Percentiles rank a stretch among this genome's conserved stretches.
These are phyloP conservation scores for Palaemon carinicauda DNA, from an alignment of 1,140 invertebrate species.

Conservation along the genomic window DNA sequence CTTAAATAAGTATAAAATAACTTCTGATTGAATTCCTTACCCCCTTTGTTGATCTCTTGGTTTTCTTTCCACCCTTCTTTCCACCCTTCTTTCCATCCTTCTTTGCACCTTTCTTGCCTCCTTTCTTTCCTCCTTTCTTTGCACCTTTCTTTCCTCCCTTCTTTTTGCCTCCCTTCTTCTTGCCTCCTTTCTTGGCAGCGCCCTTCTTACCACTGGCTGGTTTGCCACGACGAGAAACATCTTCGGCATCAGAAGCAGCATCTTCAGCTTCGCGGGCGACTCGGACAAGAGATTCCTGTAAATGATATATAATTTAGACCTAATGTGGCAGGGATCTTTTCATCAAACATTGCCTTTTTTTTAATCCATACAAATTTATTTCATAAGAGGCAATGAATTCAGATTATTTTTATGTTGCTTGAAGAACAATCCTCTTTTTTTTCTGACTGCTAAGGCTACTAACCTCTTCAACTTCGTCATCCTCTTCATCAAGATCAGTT, in stretches of 20 bases:
- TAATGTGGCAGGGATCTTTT: too few relatives aligned
- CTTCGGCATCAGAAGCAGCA: not conserved
- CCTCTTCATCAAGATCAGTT: not conserved
- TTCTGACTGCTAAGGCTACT: not conserved
- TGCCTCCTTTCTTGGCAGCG: not conserved
- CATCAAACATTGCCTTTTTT: too few relatives aligned
- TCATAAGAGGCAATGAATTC: too few relatives aligned
- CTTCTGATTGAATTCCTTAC: not conserved
- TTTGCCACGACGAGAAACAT: not conserved
- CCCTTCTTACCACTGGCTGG: not conserved
- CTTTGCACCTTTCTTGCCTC: slow-evolving; percentile 18
- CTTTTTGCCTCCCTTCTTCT: not conserved
- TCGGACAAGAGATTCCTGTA: not conserved
- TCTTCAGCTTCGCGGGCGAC: not conserved
- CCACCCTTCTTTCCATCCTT: not conserved
- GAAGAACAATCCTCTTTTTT: too few relatives aligned
- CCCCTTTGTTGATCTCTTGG: not conserved
- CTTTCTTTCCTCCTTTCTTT: slow-evolving; percentile 11
- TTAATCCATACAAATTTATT: too few relatives aligned
- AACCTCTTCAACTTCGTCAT: not conserved
- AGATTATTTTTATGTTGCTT: too few relatives aligned
- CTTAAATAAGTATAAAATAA: too few relatives aligned
- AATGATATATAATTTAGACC: too few relatives aligned
- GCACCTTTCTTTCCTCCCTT: slow-evolving; percentile 21
- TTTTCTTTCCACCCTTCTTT: not conserved